Base-by-base conservation (phyloP, 2,113 vertebrate species). In the Seriola quinqueradiata region DNA sequence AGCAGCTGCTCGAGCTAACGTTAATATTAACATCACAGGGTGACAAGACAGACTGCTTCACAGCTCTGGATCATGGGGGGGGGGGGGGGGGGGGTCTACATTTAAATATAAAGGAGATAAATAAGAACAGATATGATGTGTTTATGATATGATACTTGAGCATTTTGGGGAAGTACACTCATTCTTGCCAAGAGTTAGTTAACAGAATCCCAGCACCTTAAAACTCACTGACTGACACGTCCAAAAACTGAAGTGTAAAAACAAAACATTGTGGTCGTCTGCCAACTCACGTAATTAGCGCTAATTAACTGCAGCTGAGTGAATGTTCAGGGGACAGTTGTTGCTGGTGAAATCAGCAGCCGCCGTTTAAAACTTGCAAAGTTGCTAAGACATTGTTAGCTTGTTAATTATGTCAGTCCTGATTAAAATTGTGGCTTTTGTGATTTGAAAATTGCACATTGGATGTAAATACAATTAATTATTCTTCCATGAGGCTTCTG, bases 381-480 rank as follows among this genome's bases (percentile, higher is more conserved):
- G 59, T 71, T 36, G 46, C 5, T 25, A 23, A 65, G 36, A 38
- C 36, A 61, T n/a, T 36, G 19, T 63, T 17, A 34, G 12, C 21
- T 46, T 38, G 23, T 36, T 46, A 84, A 40, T 57, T 54, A 40
- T 16, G 13, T 0, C 17, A 44, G 13, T 70, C 40, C 34, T 46
- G 52, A 65, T 70, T 59, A 38, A 75, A 79, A 55, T 7, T 19
- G 34, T 2, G 8, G 23, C 12, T 67, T 76, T 44, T n/a, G 19
- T 4, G 0, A 25, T 70, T 63, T 38, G 17, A 61, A 68, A 78
- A 55, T 12, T 0, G 4, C 48, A 40, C 46, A 57, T 44, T 52
- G 40, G 12, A 12, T n/a, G 1, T 21, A 40, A 46, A 34, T 21
- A 19, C 57, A 66, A 38, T 16, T 25, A 65, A 40, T 38, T 1